These are phyloP conservation scores for Archips crataeganus DNA, from an alignment of 2,888 invertebrate genomes.

Conservation along the genomic window DNA sequence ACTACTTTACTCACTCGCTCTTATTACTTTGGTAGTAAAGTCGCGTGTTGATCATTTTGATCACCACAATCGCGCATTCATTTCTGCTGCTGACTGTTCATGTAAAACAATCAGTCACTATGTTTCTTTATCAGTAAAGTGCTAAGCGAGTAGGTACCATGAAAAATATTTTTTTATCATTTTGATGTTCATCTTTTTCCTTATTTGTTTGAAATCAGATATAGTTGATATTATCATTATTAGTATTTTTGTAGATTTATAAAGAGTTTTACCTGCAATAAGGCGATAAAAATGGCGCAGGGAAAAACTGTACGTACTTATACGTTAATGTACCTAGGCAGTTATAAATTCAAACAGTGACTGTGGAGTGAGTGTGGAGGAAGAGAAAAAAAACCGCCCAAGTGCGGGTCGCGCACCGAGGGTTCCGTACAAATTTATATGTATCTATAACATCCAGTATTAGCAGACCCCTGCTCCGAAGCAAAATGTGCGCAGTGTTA, in stretches of 20 bases:
- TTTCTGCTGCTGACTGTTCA: not conserved
- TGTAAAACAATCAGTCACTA: not conserved
- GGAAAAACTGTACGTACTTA: not conserved
- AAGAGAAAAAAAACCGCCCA: too few relatives aligned
- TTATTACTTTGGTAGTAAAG: too few relatives aligned
- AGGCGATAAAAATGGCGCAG: not conserved
- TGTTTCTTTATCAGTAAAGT: not conserved
- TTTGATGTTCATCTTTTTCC: not conserved
- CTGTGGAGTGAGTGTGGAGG: not conserved
- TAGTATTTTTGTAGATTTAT: not conserved
- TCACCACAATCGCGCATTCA: too few relatives aligned
- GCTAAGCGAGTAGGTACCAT: not conserved
- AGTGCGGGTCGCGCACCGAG: too few relatives aligned
- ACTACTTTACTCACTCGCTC: too few relatives aligned
- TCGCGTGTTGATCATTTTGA: too few relatives aligned
- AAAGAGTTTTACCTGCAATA: not conserved
- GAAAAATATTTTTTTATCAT: not conserved
- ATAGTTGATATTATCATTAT: not conserved
- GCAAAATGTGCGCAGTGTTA: too few relatives aligned
- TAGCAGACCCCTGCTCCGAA: too few relatives aligned
- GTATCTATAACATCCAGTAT: too few relatives aligned
- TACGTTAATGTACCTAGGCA: too few relatives aligned
- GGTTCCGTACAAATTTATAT: too few relatives aligned
- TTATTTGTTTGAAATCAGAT: slow-evolving; percentile 6
- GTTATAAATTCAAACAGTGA: too few relatives aligned